Evolutionary conservation across 2,113 vertebrate genomes (phyloP), one percentile per base, ranked within the genome.

Genomic region (Saguinus imperator): DNA sequence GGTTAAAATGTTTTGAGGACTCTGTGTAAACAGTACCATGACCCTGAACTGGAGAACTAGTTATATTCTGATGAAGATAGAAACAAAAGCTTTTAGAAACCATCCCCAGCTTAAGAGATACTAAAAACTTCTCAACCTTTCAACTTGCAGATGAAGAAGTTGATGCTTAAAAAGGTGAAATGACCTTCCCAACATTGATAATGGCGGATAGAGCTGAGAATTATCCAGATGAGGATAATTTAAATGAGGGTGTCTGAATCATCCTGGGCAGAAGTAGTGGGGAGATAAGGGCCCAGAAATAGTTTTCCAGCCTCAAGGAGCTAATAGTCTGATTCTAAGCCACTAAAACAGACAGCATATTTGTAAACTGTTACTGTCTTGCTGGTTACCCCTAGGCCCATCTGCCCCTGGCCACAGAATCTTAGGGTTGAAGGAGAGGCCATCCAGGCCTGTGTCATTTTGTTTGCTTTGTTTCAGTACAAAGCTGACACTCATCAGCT

Each of bases 401-500:
- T 37, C 27, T 92, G 88, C 88, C 58, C 88, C 57, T 4, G 12
- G 88, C 70, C 50, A n/a, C 1, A 9, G 35, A 77, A 82, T 72
- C 57, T 50, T 70, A 86, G 68, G 66, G n/a, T 13, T 95, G n/a
- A 80, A 94, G 94, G 57, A 64, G 18, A 88, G 73, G 55, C 81
- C 87, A 87, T 68, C 40, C 32, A 48, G 66, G 48, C 27, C 50
- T 35, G 17, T 37, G 86, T 64, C 52, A 32, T 87, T 86, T 89
- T 76, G 58, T 93, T 89, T 27, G 68, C 72, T 94, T 95, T 57
- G 77, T 91, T 96, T 94, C 72, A 52, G 29, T 88, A 89, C 37
- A 94, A 89, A 95, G 58, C 61, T 91, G 92, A 93, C 93, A 97
- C 16, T 79, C 80, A 52, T 84, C 77, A 82, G 83, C 61, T 94